A percentile compares a stretch with the other conserved stretches of the same genome.
These are phyloP conservation scores for Dasypogon diadema DNA, from an alignment of 2,888 invertebrate genomes.

Conservation along the genomic window DNA sequence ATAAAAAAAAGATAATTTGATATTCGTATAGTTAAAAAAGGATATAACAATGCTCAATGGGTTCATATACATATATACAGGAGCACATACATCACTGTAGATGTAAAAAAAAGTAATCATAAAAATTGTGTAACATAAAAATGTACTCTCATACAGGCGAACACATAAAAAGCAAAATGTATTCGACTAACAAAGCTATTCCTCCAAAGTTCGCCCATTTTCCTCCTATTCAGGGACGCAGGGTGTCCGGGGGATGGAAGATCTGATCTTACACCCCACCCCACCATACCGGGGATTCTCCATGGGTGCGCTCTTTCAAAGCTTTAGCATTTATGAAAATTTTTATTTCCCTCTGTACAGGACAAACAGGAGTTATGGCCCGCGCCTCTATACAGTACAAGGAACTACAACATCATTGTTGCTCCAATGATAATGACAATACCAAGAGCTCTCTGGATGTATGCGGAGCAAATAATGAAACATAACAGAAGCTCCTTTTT, in stretches of 20 bases:
- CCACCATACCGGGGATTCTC: conserved; percentile 5
- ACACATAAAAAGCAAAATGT: conserved; percentile 49
- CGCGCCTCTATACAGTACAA: conserved; percentile 47
- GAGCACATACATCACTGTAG: conserved; percentile 43
- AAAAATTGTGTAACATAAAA: conserved; percentile 55
- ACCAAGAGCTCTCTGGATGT: conserved; percentile 38
- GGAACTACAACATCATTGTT: conserved; percentile 49
- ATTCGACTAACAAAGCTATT: conserved; percentile 51
- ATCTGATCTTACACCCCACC: conserved; percentile 42
- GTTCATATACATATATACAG: conserved; percentile 42
- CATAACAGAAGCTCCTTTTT: conserved; percentile 46
- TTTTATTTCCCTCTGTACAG: conserved; percentile 50
- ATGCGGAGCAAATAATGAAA: conserved; percentile 46
- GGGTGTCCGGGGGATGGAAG: neutral
- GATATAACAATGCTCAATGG: conserved; percentile 54
- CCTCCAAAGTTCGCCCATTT: conserved; percentile 50
- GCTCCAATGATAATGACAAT: conserved; percentile 50
- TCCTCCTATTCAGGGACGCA: conserved; percentile 30
- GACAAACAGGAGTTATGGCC: conserved; percentile 49
- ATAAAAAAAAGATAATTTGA: conserved; percentile 56
- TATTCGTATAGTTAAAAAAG: conserved; percentile 57
- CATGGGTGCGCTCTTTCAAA: conserved; percentile 49
- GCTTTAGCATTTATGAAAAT: conserved; percentile 49
- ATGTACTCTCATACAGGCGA: conserved; percentile 52
- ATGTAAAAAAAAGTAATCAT: conserved; percentile 53